These are phyloP conservation scores for Hypanus sabinus DNA, from an alignment of 2,113 vertebrate genomes.

Conservation along the genomic window DNA sequence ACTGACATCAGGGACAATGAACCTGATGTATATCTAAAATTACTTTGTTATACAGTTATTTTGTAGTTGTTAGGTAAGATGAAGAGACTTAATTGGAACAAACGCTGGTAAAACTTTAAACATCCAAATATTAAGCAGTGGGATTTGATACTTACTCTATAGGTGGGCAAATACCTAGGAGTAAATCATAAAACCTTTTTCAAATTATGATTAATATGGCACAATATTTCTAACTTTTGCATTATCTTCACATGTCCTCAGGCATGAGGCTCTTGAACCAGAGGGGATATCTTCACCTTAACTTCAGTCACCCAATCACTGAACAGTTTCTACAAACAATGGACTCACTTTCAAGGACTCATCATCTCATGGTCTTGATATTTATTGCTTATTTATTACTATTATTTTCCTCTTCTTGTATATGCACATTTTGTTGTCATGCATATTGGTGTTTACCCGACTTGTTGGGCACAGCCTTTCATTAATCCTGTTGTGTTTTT, in stretches of 20 bases:
- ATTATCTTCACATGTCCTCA: neutral
- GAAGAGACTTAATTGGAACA: neutral
- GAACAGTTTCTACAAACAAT: too few species aligned
- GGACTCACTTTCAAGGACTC: too few species aligned
- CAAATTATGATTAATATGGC: neutral
- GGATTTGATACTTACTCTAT: neutral
- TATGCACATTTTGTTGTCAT: too few species aligned
- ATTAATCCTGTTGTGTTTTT: too few species aligned
- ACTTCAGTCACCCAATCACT: too few species aligned
- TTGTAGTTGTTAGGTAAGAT: slow-evolving; percentile 10
- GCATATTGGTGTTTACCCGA: too few species aligned
- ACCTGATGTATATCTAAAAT: neutral
- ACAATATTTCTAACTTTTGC: neutral
- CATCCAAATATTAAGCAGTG: slow-evolving; percentile 13
- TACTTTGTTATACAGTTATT: neutral
- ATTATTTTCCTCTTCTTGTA: too few species aligned
- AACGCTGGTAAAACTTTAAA: neutral
- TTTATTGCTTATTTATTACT: too few species aligned
- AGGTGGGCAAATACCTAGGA: neutral
- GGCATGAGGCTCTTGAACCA: too few species aligned
- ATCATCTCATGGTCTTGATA: too few species aligned
- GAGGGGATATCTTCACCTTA: too few species aligned
- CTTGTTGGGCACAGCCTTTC: too few species aligned
- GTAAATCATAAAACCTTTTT: neutral
- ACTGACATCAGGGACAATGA: neutral